Percentiles rank a stretch among this genome's conserved stretches.
These are phyloP conservation scores for Gymnobelideus leadbeateri DNA, from an alignment of 2,113 vertebrate species.

Conservation along the genomic window DNA sequence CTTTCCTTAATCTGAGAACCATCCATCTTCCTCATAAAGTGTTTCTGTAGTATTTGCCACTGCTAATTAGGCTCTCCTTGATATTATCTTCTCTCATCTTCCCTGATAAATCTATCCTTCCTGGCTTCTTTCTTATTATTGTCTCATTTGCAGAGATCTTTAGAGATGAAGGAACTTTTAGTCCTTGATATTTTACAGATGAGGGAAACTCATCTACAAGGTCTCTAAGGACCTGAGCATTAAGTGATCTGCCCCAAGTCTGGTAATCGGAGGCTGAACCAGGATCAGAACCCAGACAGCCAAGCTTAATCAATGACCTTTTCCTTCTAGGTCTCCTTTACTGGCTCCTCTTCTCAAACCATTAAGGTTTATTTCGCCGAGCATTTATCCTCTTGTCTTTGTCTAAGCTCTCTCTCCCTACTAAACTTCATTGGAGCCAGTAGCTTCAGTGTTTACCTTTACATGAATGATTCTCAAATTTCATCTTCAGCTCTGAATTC, in stretches of 20 bases:
- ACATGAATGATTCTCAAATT: no score
- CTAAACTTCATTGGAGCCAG: no score
- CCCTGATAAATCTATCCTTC: neutral
- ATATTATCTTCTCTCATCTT: neutral
- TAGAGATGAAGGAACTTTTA: neutral
- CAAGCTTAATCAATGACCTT: no score
- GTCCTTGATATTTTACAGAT: neutral
- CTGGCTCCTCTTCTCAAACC: neutral
- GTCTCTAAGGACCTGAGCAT: neutral
- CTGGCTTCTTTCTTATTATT: neutral
- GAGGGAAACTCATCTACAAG: neutral
- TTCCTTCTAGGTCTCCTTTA: no score
- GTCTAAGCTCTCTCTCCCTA: neutral
- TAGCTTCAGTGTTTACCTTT: no score
- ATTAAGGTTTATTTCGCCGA: no score
- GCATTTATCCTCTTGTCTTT: neutral
- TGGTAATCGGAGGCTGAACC: neutral
- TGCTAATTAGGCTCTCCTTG: neutral
- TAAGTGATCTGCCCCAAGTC: neutral
- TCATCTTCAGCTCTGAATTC: no score
- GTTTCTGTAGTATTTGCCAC: neutral
- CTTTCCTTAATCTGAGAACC: neutral
- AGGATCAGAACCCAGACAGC: neutral
- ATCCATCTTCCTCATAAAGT: neutral
- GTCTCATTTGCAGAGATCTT: neutral